Base-by-base conservation (phyloP, 2,113 vertebrate species). In the Cnemophilus loriae region DNA sequence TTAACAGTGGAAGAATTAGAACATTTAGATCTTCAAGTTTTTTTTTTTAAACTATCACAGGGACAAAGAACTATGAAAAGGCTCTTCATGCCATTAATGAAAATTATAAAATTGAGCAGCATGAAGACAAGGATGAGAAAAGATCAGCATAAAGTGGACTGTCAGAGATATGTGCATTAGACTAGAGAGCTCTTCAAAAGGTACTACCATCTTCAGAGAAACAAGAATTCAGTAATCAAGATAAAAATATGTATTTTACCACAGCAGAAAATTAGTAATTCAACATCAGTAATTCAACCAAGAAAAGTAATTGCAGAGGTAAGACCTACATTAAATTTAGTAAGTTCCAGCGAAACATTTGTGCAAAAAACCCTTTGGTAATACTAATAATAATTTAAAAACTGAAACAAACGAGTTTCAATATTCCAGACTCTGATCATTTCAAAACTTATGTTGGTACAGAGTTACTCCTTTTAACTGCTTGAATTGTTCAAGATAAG, bases 21-120 rank as follows among this genome's bases (percentile, higher is more conserved):
- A 11, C 7, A 64, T 37, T 55, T 16, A 65, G 67, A n/a, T 24
- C 10, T 49, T 64, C 18, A 0, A 28, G 22, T 3, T 0, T 73
- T 89, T 90, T 89, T 90, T 78, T 67, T 19, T 4, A 26, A 83
- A 70, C 15, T 57, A 28, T 17, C 32, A 49, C 13, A 59, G 16
- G 18, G 37, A 76, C 28, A 28, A 68, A 56, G 24, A 89, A 61
- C 13, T 47, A 46, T 17, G 20, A 76, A 61, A 74, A 61, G 13
- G 26, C 28, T 90, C 55, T 70, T 85, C 18, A 55, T 30, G 5
- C 9, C 44, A 53, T 75, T 93, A 57, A 85, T 9, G 6, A 59
- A 80, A 73, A 80, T 30, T 56, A 59, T 23, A 27, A 91, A 90
- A 44, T 20, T 13, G 4, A 60, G 6, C 9, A 82, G 37, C 39